A percentile compares a stretch with the other conserved stretches of the same genome.
Evolutionary conservation across 2,113 vertebrate genomes (phyloP).

Genomic region (Cyanoderma ruficeps): DNA sequence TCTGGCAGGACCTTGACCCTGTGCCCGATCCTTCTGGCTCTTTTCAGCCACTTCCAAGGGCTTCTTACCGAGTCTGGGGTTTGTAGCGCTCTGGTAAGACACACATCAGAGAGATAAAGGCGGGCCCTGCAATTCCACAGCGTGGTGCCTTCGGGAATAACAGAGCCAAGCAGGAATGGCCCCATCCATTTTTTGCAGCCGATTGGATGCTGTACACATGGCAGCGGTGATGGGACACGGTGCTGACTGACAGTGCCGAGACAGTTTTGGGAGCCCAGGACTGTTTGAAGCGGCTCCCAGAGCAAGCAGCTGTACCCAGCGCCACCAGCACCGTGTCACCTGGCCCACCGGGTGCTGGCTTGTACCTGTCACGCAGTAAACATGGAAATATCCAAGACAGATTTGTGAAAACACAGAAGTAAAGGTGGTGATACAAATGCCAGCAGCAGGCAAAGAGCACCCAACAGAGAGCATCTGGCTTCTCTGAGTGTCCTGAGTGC

Average conservation of each 20-base stretch:
- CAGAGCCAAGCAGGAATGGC: background rate
- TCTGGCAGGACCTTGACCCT: no score
- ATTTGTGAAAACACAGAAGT: background rate
- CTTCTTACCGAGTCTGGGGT: rapidly evolving
- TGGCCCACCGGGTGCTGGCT: background rate
- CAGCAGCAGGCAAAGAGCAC: background rate
- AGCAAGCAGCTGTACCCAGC: rapidly evolving
- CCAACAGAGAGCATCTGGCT: background rate
- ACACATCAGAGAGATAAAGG: background rate
- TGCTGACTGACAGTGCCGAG: rapidly evolving
- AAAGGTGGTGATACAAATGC: background rate
- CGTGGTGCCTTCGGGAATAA: rapidly evolving
- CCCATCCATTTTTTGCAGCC: background rate
- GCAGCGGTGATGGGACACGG: rapidly evolving
- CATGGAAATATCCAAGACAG: background rate
- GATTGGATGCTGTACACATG: rapidly evolving
- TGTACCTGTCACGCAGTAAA: rapidly evolving
- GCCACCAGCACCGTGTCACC: background rate
- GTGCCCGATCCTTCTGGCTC: rapidly evolving
- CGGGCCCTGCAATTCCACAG: background rate
- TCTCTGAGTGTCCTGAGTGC: background rate
- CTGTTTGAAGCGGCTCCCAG: rapidly evolving
- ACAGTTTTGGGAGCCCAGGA: rapidly evolving
- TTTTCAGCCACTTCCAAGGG: rapidly evolving
- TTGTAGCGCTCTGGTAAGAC: background rate